These are phyloP conservation scores for Donacobius atricapilla DNA, from an alignment of 2,113 vertebrate genomes.

Conservation along the genomic window DNA sequence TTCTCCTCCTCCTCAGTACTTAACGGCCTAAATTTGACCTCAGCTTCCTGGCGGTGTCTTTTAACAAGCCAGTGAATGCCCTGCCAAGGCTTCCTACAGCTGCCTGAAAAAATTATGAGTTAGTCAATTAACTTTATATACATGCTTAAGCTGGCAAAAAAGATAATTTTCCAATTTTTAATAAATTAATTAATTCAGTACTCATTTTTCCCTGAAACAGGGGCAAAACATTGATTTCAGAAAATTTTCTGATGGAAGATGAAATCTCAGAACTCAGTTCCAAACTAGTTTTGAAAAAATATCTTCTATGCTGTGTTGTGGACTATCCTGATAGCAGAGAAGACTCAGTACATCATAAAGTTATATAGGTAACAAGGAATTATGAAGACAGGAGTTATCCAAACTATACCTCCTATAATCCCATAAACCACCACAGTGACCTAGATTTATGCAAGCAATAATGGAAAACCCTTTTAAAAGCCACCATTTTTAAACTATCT, in stretches of 20 bases:
- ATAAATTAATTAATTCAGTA: background rate
- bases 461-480: background rate
- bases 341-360: accelerated
- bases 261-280: background rate
- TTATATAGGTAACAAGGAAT: background rate
- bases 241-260: background rate
- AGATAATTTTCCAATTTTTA: accelerated
- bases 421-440: background rate
- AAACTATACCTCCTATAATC: background rate
- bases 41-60: background rate
- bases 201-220: background rate
- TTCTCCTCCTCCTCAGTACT: background rate
- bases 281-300: background rate
- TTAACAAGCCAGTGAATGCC: background rate
- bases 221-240: background rate
- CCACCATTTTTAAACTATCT: background rate
- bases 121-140: background rate
- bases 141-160: background rate
- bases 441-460: background rate
- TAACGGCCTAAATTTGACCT: background rate
- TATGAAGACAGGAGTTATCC: background rate
- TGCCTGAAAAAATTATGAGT: background rate
- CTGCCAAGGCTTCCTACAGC: background rate
- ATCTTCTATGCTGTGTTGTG: background rate
- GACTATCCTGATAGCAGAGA: background rate